Evolutionary conservation across 2,888 invertebrate species (phyloP).

Genomic region (Macrosiphum euphorbiae): DNA sequence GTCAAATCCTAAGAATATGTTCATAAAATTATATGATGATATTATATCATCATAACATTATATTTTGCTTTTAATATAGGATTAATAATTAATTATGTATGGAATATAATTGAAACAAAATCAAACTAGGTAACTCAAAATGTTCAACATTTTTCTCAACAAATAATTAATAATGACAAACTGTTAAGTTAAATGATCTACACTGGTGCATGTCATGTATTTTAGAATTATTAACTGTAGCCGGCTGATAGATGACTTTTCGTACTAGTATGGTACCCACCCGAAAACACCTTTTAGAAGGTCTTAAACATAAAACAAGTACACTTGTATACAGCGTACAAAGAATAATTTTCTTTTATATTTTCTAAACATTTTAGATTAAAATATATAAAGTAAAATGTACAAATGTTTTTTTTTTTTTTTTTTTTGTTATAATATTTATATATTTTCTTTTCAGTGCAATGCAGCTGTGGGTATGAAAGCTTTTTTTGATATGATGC

Average conservation of each 20-base stretch:
- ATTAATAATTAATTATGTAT: neutral
- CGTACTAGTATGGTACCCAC: neutral
- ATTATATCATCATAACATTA: neutral
- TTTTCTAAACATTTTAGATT: neutral
- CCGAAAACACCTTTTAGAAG: neutral
- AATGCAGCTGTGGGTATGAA: conserved; percentile 95
- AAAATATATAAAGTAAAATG: neutral
- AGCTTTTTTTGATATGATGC: conserved; percentile 97
- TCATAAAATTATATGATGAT: neutral
- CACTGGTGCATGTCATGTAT: neutral
- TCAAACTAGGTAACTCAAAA: neutral
- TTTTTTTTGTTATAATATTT: conserved; percentile 27
- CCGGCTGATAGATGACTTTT: neutral
- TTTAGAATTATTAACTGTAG: neutral
- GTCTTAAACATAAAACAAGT: neutral
- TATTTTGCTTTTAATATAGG: neutral
- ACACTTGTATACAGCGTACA: neutral
- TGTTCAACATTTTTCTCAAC: neutral
- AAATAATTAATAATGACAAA: neutral
- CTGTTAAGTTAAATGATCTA: neutral
- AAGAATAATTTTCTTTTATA: neutral
- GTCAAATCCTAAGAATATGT: neutral
- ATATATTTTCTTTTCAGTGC: conserved; percentile 76
- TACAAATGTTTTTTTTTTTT: neutral
- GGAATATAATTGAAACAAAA: neutral